Percentiles rank a stretch among this genome's conserved stretches.
Conservation (phyloP, 2,797 vertebrate genomes). For the Pteropus rufus region DNA sequence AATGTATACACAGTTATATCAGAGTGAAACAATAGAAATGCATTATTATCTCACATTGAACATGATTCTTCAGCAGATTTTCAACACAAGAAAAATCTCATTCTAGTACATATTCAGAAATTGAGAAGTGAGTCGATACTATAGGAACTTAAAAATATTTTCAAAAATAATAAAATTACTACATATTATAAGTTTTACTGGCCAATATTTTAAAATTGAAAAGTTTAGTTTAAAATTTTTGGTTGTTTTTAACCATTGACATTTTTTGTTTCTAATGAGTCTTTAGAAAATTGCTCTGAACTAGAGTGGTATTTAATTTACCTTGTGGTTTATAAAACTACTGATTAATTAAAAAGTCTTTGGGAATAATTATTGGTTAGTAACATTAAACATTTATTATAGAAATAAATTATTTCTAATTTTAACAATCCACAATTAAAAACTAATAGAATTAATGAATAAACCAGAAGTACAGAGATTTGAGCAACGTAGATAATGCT, state of each 20-base stretch:
- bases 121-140: background rate
- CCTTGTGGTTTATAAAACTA: background rate
- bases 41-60: background rate
- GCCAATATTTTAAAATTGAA: background rate
- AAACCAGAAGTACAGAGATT: slow-evolving; percentile 3
- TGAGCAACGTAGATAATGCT: background rate
- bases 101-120: background rate
- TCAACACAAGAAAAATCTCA: background rate
- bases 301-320: background rate
- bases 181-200: background rate
- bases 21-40: background rate
- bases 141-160: background rate
- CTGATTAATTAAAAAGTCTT: slow-evolving; percentile 39
- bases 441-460: slow-evolving; percentile 16
- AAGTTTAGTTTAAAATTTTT: background rate
- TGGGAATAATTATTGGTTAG: slow-evolving; percentile 40
- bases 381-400: slow-evolving; percentile 21
- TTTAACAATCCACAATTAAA: background rate
- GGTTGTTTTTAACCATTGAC: background rate
- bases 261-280: background rate
- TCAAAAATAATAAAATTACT: background rate
- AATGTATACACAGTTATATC: background rate
- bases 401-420: slow-evolving; percentile 2
- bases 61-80: background rate
- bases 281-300: background rate